phyloP scores from a whole-genome alignment of 2,888 invertebrate genomes.

The Clivina fossor region DNA sequence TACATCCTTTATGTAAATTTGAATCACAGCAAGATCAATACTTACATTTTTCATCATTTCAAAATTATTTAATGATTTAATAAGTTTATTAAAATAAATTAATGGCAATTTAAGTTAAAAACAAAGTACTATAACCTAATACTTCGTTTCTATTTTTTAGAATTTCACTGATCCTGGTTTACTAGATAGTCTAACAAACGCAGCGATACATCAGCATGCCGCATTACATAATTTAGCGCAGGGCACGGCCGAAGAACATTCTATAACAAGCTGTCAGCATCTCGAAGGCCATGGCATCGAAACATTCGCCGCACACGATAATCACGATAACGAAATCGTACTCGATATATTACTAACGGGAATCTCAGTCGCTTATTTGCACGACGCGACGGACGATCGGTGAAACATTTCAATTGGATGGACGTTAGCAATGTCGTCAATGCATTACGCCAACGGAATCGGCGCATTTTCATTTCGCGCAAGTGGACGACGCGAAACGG shows the following conservation, averaged over 20 bases:
- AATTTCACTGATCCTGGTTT: slow-evolving; percentile 61
- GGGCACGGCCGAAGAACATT: slow-evolving; percentile 87
- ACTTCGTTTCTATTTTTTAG: too few species aligned
- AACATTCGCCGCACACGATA: slow-evolving; percentile 85
- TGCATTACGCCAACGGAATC: slow-evolving; percentile 69
- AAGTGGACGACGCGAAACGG: slow-evolving; percentile 91
- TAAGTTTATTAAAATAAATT: too few species aligned
- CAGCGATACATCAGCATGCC: slow-evolving; percentile 75
- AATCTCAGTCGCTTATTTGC: slow-evolving; percentile 72
- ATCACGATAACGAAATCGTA: slow-evolving; percentile 74
- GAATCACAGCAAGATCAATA: too few species aligned
- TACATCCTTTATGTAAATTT: too few species aligned
- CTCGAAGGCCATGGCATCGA: slow-evolving; percentile 96
- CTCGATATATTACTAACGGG: slow-evolving; percentile 89
- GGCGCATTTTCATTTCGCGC: slow-evolving; percentile 78
- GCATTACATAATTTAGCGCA: slow-evolving; percentile 73
- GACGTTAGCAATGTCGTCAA: slow-evolving; percentile 92
- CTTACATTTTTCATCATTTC: too few species aligned
- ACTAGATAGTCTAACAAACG: slow-evolving; percentile 74
- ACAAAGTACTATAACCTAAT: too few species aligned
- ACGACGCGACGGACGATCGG: slow-evolving; percentile 47
- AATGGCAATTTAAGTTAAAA: too few species aligned
- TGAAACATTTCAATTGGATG: slow-evolving; percentile 84
- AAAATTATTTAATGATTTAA: too few species aligned
- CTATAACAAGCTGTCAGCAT: slow-evolving; percentile 91